Conservation (phyloP, 2,888 invertebrate species). For the Dascillus cervinus region DNA sequence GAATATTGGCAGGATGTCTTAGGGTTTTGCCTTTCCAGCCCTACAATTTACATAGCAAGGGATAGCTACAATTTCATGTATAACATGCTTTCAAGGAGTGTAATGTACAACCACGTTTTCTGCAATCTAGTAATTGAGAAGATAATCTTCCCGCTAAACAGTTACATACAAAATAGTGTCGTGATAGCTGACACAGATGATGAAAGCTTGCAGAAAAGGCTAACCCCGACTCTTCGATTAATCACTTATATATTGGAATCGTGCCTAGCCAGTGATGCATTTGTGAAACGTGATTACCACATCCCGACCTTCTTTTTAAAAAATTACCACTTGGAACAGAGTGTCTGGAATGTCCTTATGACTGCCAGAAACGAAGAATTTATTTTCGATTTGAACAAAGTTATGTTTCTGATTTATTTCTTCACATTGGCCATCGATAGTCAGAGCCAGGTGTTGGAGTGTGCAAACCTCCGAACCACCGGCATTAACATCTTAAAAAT, state of each 20-base stretch:
- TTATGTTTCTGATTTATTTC: conserved; percentile 44
- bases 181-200: conserved; percentile 41
- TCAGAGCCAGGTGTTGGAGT: conserved; percentile 7
- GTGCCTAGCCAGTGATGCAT: conserved; percentile 29
- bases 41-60: conserved; percentile 63
- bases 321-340: conserved; percentile 39
- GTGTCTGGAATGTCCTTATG: conserved; percentile 39
- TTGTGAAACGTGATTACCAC: conserved; percentile 30
- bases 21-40: conserved; percentile 54
- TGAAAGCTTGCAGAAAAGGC: conserved; percentile 45
- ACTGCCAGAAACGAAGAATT: conserved; percentile 44
- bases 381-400: conserved; percentile 44
- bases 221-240: conserved; percentile 52
- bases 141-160: conserved; percentile 5
- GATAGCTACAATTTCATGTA: conserved; percentile 59
- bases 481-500: conserved; percentile 38
- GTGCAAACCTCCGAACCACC: conserved; percentile 23
- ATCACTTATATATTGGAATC: conserved; percentile 49
- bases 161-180: neutral
- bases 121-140: conserved; percentile 29
- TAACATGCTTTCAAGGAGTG: conserved; percentile 50
- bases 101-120: conserved; percentile 45
- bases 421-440: conserved; percentile 16
- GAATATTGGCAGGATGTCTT: conserved; percentile 60
- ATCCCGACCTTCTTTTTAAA: conserved; percentile 36